Conservation (phyloP, 2,113 vertebrate species). For the Pachyramphus minor region DNA sequence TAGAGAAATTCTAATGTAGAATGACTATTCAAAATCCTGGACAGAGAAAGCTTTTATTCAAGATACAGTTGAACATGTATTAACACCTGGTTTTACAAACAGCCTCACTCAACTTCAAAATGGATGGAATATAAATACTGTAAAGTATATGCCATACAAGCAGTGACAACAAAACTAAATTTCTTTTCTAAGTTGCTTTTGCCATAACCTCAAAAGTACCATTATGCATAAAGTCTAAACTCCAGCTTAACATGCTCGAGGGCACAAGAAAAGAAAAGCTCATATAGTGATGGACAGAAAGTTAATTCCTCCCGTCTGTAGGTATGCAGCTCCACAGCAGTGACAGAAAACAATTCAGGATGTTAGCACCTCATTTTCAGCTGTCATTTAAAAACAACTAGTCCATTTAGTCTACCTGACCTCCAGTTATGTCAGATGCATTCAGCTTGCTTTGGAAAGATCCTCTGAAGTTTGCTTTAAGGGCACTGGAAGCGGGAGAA, state of each 20-base stretch:
- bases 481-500: background rate
- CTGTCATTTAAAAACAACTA: background rate
- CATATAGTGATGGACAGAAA: background rate
- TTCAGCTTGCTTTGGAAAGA: background rate
- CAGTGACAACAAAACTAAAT: background rate
- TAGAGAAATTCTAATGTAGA: background rate
- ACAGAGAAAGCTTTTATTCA: background rate
- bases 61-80: background rate
- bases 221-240: background rate
- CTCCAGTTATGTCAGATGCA: background rate
- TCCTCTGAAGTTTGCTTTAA: background rate
- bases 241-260: background rate
- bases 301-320: background rate
- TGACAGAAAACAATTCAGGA: background rate
- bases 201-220: background rate
- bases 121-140: background rate
- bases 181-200: background rate
- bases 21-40: background rate
- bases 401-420: slow-evolving; percentile 13
- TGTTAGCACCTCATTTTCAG: slow-evolving; percentile 20
- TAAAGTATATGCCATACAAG: background rate
- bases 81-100: background rate
- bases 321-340: background rate
- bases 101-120: background rate
- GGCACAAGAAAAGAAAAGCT: background rate